Conservation (phyloP, 2,113 vertebrate species). For the Petrocephalus zakoni region DNA sequence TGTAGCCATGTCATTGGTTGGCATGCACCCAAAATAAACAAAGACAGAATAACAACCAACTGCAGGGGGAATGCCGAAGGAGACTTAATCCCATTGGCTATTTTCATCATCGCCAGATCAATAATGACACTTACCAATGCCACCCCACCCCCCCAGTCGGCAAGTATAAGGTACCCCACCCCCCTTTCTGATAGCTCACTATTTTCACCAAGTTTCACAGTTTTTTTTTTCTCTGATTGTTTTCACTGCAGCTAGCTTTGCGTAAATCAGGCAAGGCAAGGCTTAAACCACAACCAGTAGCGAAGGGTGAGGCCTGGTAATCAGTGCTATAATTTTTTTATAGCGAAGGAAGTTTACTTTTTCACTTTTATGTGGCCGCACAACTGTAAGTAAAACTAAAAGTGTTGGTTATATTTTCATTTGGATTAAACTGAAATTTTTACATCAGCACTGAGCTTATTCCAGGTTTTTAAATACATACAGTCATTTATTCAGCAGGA, state of each 20-base stretch:
- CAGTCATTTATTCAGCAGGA: not conserved
- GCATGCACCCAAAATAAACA: too few species aligned
- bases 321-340: not conserved
- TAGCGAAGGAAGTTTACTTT: not conserved
- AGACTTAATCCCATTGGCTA: not conserved
- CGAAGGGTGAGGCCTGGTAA: constrained; percentile 1
- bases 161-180: not conserved
- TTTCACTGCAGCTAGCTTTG: not conserved
- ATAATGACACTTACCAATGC: not conserved
- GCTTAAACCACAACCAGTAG: not conserved
- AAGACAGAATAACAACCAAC: too few species aligned
- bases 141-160: not conserved
- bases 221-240: not conserved
- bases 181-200: not conserved
- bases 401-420: not conserved
- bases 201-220: not conserved
- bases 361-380: not conserved
- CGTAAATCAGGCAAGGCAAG: not conserved
- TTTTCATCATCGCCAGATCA: not conserved
- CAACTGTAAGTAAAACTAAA: not conserved
- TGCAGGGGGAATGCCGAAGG: not conserved
- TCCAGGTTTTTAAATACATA: not conserved
- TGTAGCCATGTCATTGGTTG: too few species aligned
- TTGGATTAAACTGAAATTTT: not conserved
- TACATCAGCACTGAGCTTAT: not conserved